phyloP scores from a whole-genome alignment of 2,888 invertebrate genomes.

The Dione juno region DNA sequence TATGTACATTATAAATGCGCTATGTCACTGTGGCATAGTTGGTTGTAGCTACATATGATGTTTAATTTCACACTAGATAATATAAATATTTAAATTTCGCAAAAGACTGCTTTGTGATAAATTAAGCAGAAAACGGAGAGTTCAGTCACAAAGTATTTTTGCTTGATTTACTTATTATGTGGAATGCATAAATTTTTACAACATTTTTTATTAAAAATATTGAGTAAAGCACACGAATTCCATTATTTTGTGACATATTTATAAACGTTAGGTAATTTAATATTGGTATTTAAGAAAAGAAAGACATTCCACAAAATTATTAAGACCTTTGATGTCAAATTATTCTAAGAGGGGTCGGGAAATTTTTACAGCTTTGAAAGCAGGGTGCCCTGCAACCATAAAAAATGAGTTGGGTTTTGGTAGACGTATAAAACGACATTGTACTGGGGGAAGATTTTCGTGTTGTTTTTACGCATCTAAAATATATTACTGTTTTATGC shows the following conservation, averaged over 20 bases:
- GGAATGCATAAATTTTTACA: too few species aligned
- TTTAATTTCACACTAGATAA: background rate
- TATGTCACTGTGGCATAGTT: background rate
- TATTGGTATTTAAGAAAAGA: slow-evolving; percentile 44
- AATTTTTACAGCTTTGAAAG: slow-evolving; percentile 48
- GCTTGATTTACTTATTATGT: too few species aligned
- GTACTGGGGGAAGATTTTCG: slow-evolving; percentile 42
- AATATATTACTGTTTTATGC: slow-evolving; percentile 33
- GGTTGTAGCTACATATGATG: background rate
- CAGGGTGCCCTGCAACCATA: slow-evolving; percentile 45
- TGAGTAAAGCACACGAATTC: background rate
- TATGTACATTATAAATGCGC: background rate
- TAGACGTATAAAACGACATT: slow-evolving; percentile 43
- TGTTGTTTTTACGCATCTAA: slow-evolving; percentile 44
- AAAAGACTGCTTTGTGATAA: too few species aligned
- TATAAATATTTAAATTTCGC: background rate
- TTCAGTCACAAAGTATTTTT: too few species aligned
- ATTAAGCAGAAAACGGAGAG: too few species aligned
- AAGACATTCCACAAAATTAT: slow-evolving; percentile 44
- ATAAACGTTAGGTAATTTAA: slow-evolving; percentile 36
- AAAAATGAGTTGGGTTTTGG: slow-evolving; percentile 45
- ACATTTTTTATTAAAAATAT: too few species aligned
- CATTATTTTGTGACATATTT: background rate
- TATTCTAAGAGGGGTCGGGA: slow-evolving; percentile 46
- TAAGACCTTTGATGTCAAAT: slow-evolving; percentile 48